Evolutionary conservation across 37 sponge, comb jelly and placozoan species (phyloP).

Genomic region (Chondrilla cf. caribensis): DNA sequence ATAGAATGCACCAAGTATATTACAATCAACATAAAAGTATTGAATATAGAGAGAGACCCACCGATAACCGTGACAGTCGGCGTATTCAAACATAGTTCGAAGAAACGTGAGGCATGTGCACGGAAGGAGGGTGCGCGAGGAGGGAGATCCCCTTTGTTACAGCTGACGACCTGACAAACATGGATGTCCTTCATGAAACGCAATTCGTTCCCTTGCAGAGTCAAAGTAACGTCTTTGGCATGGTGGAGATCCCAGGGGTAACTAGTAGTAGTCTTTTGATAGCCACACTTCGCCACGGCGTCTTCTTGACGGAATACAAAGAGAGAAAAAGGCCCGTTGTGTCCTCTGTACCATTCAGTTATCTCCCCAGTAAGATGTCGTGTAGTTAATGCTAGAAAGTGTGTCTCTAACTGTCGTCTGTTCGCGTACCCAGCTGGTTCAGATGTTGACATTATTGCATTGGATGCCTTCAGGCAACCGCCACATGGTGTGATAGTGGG

Average conservation of each 20-base stretch:
- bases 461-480: not conserved
- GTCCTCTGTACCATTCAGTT: not conserved
- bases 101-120: no score
- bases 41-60: no score
- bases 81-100: no score
- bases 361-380: conserved; percentile 3
- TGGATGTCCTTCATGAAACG: not conserved
- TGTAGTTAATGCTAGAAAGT: no score
- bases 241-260: not conserved
- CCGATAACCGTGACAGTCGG: no score
- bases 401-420: no score
- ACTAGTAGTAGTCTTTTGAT: not conserved
- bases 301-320: not conserved
- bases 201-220: conserved; percentile 20
- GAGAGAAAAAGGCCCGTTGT: not conserved
- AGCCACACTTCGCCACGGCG: not conserved
- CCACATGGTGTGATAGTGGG: not conserved
- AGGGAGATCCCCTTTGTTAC: no score
- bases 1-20: no score
- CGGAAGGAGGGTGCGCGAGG: no score
- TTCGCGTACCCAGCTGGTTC: no score
- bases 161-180: no score
- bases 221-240: conserved; percentile 13
- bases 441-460: not conserved
- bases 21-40: no score